A percentile compares a stretch with the other conserved stretches of the same genome.
Conservation (phyloP, 2,113 vertebrate species). For the Gasterosteus nipponicus region DNA sequence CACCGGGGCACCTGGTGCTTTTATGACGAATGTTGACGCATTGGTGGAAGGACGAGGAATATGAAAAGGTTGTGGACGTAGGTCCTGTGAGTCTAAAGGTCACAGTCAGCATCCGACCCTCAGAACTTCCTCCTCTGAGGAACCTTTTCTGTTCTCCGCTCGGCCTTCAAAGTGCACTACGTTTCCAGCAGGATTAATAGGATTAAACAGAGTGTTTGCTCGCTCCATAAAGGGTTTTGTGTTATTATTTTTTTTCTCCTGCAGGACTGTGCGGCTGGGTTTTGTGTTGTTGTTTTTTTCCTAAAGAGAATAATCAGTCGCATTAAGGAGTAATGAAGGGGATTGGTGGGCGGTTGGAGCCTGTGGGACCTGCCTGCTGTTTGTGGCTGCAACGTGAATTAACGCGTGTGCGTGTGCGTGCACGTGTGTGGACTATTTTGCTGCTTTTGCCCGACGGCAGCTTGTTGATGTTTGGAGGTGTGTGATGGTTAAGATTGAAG, state of each 20-base stretch:
- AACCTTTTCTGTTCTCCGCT: neutral
- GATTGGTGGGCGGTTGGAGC: slow-evolving; percentile 26
- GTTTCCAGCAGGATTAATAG: slow-evolving; percentile 60
- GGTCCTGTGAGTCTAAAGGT: neutral
- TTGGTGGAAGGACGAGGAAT: neutral
- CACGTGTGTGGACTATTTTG: slow-evolving; percentile 6
- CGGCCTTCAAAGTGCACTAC: slow-evolving; percentile 24
- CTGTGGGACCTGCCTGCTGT: slow-evolving; percentile 31
- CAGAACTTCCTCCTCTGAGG: neutral
- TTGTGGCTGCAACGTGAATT: slow-evolving; percentile 25
- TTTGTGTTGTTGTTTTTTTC: neutral
- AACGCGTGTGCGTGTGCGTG: slow-evolving; percentile 31
- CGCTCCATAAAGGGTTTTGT: slow-evolving; percentile 40
- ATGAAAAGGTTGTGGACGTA: neutral
- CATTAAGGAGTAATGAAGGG: slow-evolving; percentile 51
- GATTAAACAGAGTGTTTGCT: slow-evolving; percentile 55
- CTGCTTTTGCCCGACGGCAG: neutral
- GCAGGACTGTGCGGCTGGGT: slow-evolving; percentile 19
- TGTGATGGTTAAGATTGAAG: neutral
- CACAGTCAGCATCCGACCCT: neutral
- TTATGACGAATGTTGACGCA: neutral
- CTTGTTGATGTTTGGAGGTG: neutral
- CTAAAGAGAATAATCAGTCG: slow-evolving; percentile 36
- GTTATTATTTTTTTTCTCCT: slow-evolving; percentile 49
- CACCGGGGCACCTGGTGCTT: neutral